Conservation (phyloP, 2,888 invertebrate genomes). For the Trichogramma dendrolimi region DNA sequence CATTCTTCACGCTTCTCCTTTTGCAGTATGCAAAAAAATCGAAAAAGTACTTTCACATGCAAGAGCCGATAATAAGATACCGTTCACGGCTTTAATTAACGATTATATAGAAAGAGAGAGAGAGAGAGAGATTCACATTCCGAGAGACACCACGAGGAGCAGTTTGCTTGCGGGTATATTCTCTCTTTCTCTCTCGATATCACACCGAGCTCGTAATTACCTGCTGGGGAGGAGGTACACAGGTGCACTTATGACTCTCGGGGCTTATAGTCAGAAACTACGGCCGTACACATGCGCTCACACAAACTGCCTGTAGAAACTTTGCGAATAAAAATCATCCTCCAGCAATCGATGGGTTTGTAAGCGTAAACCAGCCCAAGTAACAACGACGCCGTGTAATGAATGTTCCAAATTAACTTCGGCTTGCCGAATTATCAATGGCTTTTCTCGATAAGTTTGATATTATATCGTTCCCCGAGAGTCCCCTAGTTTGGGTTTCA, state of each 20-base stretch:
- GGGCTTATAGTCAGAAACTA: constrained; percentile 15
- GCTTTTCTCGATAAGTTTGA: neutral
- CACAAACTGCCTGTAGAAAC: constrained; percentile 18
- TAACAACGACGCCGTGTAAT: constrained; percentile 4
- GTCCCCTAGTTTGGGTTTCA: too few relatives aligned
- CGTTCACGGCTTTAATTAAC: constrained; percentile 26
- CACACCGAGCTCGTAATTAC: constrained; percentile 23
- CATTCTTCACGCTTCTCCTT: too few relatives aligned
- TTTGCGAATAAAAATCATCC: constrained; percentile 34
- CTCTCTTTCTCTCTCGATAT: constrained; percentile 15
- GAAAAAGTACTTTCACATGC: constrained; percentile 8
- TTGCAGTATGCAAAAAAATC: neutral
- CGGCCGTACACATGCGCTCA: constrained; percentile 4
- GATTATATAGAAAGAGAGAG: neutral
- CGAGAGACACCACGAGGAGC: too few relatives aligned
- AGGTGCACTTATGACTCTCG: constrained; percentile 26
- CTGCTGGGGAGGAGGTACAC: constrained; percentile 24
- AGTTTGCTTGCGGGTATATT: too few relatives aligned
- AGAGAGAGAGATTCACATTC: constrained; percentile 10
- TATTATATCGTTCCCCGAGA: too few relatives aligned
- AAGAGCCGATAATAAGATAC: constrained; percentile 23
- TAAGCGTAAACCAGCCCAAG: too few relatives aligned
- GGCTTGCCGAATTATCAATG: constrained; percentile 24
- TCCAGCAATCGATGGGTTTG: constrained; percentile 16
- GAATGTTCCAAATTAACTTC: constrained; percentile 23